Base-by-base conservation (phyloP, 2,888 invertebrate genomes). In the Didymodactylos carnosus region DNA sequence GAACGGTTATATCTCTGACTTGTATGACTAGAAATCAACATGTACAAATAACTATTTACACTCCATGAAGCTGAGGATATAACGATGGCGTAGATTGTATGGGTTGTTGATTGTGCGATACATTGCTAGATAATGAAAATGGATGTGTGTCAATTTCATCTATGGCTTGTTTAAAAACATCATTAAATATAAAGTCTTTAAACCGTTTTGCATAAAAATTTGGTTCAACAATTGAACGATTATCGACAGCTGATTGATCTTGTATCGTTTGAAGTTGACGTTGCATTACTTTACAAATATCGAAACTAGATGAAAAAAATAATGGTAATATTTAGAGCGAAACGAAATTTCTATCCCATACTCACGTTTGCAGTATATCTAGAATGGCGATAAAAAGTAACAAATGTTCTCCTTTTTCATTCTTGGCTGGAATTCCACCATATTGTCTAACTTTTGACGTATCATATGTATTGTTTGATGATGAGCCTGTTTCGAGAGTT, bases 341-440 rank as follows among this genome's bases (percentile, higher is more conserved):
- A 97, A 83, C 98, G 97, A 78, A 98, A 86, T 84, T 97, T 97
- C 86, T 98, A 98, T 84, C 93, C 89, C 75, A 98, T 88, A 78
- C 95, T 88, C 97, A 98, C 78, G 92, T 94, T 86, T 98, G 98
- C 78, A 98, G 87, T 83, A 99, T 98, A 85, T 98, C 98, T 83
- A 99, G 98, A 81, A 98, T 89, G 81, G 98, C 98, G 76, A 97
- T 87, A 86, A 93, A 98, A 70, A 97, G 46, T n/a, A 75, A 35
- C 14, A 75, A 39, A 40, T 46, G 72, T 41, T 75, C 72, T 27
- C 75, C 75, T 27, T 70, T 70, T 8, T n/a, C 70, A 62, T 46
- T 75, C 41, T 53, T 70, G 19, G 75, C 75, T 27, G 73, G 73
- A 13, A 62, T 62, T 35, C 62, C 62, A 7, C 62, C 35, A 62